phyloP scores from a whole-genome alignment of 2,797 vertebrate genomes.

The Xenops minutus region DNA sequence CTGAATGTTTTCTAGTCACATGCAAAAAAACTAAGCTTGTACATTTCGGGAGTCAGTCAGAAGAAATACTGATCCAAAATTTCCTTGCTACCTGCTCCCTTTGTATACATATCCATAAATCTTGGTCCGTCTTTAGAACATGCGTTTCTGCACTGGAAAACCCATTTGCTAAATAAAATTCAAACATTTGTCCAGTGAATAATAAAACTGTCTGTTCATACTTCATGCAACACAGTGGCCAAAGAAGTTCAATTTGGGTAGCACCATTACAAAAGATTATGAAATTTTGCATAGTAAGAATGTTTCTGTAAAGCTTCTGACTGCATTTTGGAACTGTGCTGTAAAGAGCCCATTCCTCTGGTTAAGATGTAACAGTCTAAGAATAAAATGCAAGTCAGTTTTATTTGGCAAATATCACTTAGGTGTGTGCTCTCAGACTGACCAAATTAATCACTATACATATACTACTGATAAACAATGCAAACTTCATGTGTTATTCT shows the following conservation, averaged over 20 bases:
- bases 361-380: not conserved
- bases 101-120: not conserved
- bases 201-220: not conserved
- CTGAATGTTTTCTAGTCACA: not conserved
- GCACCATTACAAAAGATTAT: not conserved
- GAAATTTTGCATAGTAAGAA: not conserved
- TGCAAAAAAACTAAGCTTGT: not conserved
- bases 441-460: not conserved
- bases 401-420: not conserved
- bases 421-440: not conserved
- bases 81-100: not conserved
- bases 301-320: not conserved
- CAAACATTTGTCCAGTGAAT: not conserved
- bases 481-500: not conserved
- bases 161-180: conserved; percentile 41
- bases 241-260: conserved; percentile 16
- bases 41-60: not conserved
- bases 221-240: not conserved
- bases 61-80: not conserved
- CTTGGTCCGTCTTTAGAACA: not conserved
- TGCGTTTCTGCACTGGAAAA: not conserved
- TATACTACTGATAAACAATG: not conserved
- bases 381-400: not conserved
- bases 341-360: not conserved
- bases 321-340: not conserved